phyloP scores from a whole-genome alignment of 2,888 invertebrate genomes.

The Pharmacophagus antenor region DNA sequence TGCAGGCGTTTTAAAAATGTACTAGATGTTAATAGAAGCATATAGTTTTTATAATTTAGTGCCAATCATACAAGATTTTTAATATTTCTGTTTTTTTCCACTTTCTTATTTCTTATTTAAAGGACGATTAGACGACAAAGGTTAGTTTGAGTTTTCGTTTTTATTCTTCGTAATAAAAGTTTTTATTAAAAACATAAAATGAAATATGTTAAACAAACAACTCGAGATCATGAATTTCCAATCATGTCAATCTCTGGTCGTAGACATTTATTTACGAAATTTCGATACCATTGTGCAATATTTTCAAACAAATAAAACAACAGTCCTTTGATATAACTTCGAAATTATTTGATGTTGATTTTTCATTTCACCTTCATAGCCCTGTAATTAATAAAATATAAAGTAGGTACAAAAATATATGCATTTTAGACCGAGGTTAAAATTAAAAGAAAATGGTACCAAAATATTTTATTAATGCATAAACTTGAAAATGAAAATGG shows the following conservation, averaged over 20 bases:
- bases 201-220: background rate
- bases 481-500: slow-evolving; percentile 9
- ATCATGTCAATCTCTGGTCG: background rate
- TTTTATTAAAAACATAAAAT: background rate
- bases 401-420: background rate
- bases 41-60: too few relatives aligned
- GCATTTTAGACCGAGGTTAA: background rate
- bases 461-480: too few relatives aligned
- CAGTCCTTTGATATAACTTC: slow-evolving; percentile 13
- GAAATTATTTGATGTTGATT: slow-evolving; percentile 1
- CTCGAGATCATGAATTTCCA: background rate
- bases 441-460: too few relatives aligned
- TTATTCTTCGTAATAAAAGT: too few relatives aligned
- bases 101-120: too few relatives aligned
- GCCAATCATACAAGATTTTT: too few relatives aligned
- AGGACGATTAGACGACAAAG: too few relatives aligned
- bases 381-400: too few relatives aligned
- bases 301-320: slow-evolving; percentile 4
- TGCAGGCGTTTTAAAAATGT: too few relatives aligned
- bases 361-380: background rate
- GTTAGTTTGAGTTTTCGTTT: too few relatives aligned
- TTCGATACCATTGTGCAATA: background rate
- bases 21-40: too few relatives aligned
- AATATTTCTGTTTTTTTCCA: too few relatives aligned
- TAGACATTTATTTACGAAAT: background rate